phyloP scores from a whole-genome alignment of 2,797 vertebrate genomes.

The Halcyon smyrnensis region DNA sequence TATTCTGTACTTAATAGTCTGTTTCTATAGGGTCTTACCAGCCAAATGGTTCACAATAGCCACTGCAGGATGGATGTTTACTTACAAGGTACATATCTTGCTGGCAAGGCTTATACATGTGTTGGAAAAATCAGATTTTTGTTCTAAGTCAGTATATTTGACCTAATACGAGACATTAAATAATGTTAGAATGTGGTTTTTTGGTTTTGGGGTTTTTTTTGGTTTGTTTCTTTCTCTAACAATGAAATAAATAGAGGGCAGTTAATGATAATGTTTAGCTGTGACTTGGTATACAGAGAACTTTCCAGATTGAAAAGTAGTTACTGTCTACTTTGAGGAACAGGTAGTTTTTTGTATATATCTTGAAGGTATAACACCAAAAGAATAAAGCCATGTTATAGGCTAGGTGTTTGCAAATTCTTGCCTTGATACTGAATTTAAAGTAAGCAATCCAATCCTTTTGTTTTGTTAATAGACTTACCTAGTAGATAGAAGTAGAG shows the following conservation, averaged over 20 bases:
- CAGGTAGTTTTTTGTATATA: neutral
- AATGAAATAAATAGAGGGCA: neutral
- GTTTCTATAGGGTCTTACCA: neutral
- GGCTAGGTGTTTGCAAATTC: neutral
- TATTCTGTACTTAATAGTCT: neutral
- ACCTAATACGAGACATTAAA: neutral
- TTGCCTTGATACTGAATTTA: neutral
- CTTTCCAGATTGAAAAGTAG: neutral
- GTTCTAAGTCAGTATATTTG: neutral
- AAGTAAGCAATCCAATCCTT: neutral
- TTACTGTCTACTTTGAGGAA: neutral
- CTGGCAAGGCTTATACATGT: neutral
- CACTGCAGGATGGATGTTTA: neutral
- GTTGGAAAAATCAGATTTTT: neutral
- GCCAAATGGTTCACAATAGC: neutral
- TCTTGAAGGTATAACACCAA: neutral
- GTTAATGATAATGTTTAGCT: neutral
- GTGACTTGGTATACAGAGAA: neutral
- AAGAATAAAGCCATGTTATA: neutral
- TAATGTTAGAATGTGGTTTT: neutral
- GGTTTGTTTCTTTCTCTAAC: neutral
- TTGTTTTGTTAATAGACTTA: neutral
- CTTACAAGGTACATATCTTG: neutral
- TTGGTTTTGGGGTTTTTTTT: too few species aligned
- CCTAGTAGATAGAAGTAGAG: neutral